These are phyloP conservation scores for Allygus modestus DNA, from an alignment of 2,888 invertebrate genomes.

Conservation along the genomic window DNA sequence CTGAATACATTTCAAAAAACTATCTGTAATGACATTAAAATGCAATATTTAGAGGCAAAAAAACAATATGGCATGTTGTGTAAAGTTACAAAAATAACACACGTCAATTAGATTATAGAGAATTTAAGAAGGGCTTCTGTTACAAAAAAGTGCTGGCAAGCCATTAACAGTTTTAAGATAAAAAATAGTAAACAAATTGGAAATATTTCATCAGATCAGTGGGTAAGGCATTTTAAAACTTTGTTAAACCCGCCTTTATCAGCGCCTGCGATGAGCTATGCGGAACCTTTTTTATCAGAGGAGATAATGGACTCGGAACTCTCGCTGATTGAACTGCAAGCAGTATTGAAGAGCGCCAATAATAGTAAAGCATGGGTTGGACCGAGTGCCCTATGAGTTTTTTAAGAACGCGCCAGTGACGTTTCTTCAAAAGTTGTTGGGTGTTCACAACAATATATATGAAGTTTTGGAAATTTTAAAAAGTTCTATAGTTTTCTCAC, in stretches of 20 bases:
- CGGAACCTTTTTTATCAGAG: background rate
- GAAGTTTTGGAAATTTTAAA: conserved; percentile 15
- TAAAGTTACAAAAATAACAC: no score
- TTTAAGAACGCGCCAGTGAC: background rate
- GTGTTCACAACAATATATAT: conserved; percentile 7
- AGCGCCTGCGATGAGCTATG: no score
- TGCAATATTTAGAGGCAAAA: no score
- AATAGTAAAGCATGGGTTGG: conserved; percentile 42
- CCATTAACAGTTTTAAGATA: no score
- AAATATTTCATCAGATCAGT: background rate
- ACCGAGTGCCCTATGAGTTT: conserved; percentile 55
- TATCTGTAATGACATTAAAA: no score
- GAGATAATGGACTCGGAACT: conserved; percentile 3
- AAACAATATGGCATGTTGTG: no score
- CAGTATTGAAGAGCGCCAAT: conserved; percentile 9
- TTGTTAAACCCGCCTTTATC: conserved; percentile 27
- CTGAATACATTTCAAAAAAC: no score
- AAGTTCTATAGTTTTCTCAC: conserved; percentile 55
- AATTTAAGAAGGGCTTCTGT: no score
- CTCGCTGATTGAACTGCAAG: background rate
- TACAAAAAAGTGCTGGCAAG: no score
- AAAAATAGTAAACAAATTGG: no score
- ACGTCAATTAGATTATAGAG: no score
- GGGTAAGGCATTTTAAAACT: conserved; percentile 32
- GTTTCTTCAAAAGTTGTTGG: background rate